Evolutionary conservation across 2,113 vertebrate species (phyloP).

Genomic region (Microtus montanus): DNA sequence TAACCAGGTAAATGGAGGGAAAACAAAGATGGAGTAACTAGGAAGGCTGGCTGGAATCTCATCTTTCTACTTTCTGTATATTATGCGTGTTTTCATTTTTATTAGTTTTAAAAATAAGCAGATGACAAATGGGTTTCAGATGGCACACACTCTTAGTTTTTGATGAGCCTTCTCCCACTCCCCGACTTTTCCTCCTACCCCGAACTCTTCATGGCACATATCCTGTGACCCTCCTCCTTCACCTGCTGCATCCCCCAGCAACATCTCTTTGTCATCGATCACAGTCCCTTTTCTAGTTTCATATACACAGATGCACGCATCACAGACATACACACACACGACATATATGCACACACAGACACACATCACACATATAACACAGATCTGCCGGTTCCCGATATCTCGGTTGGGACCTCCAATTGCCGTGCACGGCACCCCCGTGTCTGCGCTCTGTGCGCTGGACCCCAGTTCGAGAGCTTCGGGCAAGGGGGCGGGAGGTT

Average conservation of each 20-base stretch:
- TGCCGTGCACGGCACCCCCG: too few species aligned
- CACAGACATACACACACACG: too few species aligned
- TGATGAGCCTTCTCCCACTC: background rate
- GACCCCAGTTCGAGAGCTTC: too few species aligned
- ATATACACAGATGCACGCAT: background rate
- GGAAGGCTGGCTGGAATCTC: background rate
- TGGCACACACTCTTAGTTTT: background rate
- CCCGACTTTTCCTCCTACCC: background rate
- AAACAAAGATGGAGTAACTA: background rate
- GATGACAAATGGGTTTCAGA: background rate
- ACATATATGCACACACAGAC: background rate
- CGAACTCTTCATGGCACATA: background rate
- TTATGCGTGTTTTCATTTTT: background rate
- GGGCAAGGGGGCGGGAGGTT: too few species aligned
- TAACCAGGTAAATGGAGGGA: background rate
- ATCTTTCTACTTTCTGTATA: background rate
- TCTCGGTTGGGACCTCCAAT: too few species aligned
- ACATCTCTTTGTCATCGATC: background rate
- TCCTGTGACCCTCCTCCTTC: background rate
- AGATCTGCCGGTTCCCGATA: too few species aligned
- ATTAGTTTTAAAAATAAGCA: background rate
- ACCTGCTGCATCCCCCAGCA: fast-evolving
- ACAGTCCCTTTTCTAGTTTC: background rate
- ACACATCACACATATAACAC: background rate
- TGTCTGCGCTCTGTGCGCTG: too few species aligned